phyloP scores from a whole-genome alignment of 2,888 invertebrate genomes.

The Polydesmus complanatus region DNA sequence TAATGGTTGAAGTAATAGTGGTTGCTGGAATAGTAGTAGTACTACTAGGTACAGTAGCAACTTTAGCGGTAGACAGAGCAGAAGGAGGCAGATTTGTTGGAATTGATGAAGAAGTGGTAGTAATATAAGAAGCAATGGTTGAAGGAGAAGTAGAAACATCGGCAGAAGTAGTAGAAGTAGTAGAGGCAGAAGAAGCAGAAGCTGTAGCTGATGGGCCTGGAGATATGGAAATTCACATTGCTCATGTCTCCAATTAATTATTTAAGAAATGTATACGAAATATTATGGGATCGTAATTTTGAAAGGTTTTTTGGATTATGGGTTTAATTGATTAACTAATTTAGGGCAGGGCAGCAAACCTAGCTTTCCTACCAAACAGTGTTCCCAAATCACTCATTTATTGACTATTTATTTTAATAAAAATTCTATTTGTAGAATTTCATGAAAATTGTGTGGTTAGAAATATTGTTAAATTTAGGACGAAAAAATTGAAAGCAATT shows the following conservation, averaged over 20 bases:
- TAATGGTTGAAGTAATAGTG: slow-evolving; percentile 3
- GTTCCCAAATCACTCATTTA: background rate
- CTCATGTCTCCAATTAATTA: slow-evolving; percentile 6
- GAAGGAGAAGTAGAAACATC: slow-evolving; percentile 8
- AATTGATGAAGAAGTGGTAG: background rate
- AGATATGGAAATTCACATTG: slow-evolving; percentile 15
- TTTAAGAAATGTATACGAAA: too few relatives aligned
- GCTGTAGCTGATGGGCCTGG: slow-evolving; percentile 13
- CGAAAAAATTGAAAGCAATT: too few relatives aligned
- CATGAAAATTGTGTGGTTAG: too few relatives aligned
- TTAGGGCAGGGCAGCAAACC: background rate
- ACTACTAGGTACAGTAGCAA: background rate
- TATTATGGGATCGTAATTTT: background rate
- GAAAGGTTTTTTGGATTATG: background rate
- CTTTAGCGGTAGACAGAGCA: background rate
- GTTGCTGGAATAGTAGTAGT: background rate
- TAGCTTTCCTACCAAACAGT: background rate
- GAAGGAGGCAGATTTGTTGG: background rate
- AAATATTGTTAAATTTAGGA: too few relatives aligned
- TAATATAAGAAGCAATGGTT: background rate
- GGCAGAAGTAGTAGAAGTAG: slow-evolving; percentile 14
- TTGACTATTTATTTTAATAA: background rate
- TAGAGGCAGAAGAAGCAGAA: slow-evolving; percentile 11
- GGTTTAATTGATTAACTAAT: background rate
- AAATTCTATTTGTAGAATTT: too few relatives aligned